Conservation (phyloP, 2,113 vertebrate species). For the Cnemophilus loriae region DNA sequence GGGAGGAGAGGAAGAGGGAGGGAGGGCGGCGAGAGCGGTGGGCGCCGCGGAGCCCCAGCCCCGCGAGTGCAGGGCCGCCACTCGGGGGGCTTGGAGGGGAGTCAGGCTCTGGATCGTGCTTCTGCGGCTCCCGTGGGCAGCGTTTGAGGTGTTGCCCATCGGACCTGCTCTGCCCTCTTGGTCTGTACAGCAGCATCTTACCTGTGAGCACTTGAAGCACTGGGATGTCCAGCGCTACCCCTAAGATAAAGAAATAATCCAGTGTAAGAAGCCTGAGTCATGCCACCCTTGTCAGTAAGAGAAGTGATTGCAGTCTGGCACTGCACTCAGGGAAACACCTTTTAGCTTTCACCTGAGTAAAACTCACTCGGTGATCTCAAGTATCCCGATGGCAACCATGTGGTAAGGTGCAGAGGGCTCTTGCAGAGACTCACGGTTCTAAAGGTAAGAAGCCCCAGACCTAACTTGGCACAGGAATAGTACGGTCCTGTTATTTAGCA, state of each 20-base stretch:
- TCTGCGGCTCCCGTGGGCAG: not conserved
- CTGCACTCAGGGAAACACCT: not conserved
- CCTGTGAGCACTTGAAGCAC: accelerated
- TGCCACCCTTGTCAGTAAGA: not conserved
- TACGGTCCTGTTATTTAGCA: not conserved
- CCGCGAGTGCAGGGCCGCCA: not conserved
- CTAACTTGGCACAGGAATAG: not conserved
- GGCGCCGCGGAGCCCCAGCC: not conserved
- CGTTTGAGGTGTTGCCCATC: not conserved
- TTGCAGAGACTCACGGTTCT: accelerated
- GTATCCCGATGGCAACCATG: accelerated
- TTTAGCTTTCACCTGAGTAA: not conserved
- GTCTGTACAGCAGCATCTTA: not conserved
- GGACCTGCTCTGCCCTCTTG: not conserved
- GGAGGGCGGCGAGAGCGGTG: not conserved
- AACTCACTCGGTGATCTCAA: not conserved
- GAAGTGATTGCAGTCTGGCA: not conserved
- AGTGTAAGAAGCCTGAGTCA: not conserved
- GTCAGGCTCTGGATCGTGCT: not conserved
- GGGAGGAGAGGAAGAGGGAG: not conserved
- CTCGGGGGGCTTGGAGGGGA: accelerated
- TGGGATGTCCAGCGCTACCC: not conserved
- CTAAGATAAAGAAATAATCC: not conserved
- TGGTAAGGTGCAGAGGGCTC: not conserved
- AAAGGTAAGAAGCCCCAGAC: not conserved